phyloP scores from a whole-genome alignment of 30 jellyfish, hydroid and myxozoan genomes.

The Clytia hemisphaerica region DNA sequence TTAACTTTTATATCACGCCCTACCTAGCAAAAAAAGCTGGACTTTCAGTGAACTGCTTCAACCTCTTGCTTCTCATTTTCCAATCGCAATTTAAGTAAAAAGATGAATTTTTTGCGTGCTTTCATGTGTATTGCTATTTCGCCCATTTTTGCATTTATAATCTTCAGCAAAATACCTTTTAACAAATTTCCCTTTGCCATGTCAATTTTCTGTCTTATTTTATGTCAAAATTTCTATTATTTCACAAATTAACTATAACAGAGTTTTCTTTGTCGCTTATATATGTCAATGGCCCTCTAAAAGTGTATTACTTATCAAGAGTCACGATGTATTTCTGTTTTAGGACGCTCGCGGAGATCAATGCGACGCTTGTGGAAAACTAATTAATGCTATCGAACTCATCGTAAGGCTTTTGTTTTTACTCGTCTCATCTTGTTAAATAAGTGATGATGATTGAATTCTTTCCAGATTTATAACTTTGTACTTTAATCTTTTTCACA shows the following conservation, averaged over 20 bases:
- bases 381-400: conserved; percentile 90
- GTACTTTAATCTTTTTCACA: no score
- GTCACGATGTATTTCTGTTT: not conserved
- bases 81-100: no score
- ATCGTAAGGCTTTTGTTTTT: conserved; percentile 37
- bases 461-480: not conserved
- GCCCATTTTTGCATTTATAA: not conserved
- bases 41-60: no score
- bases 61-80: no score
- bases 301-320: not conserved
- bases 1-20: no score
- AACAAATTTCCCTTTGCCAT: not conserved
- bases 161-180: not conserved
- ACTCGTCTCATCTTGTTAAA: no score
- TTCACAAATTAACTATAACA: not conserved
- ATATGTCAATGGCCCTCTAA: not conserved
- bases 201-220: no score
- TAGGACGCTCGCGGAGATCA: conserved; percentile 99
- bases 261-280: not conserved
- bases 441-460: not conserved
- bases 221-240: no score
- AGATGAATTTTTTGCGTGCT: not conserved
- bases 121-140: not conserved
- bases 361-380: conserved; percentile 99
- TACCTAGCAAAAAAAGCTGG: no score